Evolutionary conservation across 2,113 vertebrate species (phyloP).

Genomic region (Phyllostomus hastatus): DNA sequence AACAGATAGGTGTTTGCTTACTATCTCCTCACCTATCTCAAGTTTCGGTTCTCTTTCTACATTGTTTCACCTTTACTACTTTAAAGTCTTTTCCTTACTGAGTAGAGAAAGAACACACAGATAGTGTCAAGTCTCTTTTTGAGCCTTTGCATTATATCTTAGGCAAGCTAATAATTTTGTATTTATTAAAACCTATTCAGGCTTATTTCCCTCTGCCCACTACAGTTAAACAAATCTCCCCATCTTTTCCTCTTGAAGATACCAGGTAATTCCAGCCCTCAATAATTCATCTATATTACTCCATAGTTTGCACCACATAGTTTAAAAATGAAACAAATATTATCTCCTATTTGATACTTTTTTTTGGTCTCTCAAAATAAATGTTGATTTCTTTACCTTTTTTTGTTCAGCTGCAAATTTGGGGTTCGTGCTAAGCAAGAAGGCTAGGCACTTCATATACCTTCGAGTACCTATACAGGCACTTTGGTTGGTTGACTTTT

Average conservation of each 20-base stretch:
- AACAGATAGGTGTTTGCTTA: conserved; percentile 45
- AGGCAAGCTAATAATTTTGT: not conserved
- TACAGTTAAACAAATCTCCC: not conserved
- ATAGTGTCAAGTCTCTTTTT: not conserved
- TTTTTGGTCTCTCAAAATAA: not conserved
- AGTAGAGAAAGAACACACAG: not conserved
- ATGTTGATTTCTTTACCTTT: not conserved
- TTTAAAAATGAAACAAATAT: not conserved
- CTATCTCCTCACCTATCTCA: not conserved
- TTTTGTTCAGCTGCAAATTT: not conserved
- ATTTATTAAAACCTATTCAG: not conserved
- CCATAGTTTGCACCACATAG: not conserved
- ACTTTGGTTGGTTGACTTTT: not conserved
- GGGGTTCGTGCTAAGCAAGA: not conserved
- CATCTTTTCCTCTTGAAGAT: not conserved
- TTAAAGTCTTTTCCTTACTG: not conserved
- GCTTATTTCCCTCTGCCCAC: not conserved
- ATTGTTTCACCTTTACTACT: not conserved
- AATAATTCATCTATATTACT: not conserved
- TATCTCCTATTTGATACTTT: not conserved
- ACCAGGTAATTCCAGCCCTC: not conserved
- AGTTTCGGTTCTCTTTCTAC: conserved; percentile 36
- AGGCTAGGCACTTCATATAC: not conserved
- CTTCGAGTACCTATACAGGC: not conserved
- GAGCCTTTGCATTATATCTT: not conserved